Base-by-base conservation (phyloP, 2,113 vertebrate species). In the Trinectes maculatus region DNA sequence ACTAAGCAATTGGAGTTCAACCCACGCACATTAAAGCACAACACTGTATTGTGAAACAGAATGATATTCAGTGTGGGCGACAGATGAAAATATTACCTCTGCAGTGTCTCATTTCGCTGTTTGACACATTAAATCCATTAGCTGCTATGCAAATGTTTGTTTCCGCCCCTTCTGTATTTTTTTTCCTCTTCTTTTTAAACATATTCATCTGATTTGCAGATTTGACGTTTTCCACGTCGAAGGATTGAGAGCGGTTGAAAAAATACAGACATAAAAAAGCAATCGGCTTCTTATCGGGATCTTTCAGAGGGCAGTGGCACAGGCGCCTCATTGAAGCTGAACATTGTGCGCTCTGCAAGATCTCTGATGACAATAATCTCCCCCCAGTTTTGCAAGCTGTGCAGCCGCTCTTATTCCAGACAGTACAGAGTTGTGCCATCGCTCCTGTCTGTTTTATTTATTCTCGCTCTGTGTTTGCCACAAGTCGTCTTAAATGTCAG, bases 401-500 rank as follows among this genome's bases (percentile, higher is more conserved):
- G 73, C 31, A 26, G 28, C 19, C 13, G 24, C 21, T 49, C 5
- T 3, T 18, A 33, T 57, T 79, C 81, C n/a, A 61, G 53, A 48
- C 8, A 15, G 8, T 37, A 24, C 46, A 37, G 79, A 70, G 67
- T 29, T 15, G 48, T 8, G 25, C 16, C 24, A 19, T 70, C 12
- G 6, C 37, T 49, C 22, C 46, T 29, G 19, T 59, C 31, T 44
- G 4, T 73, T 75, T 66, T 53, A 54, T 71, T 61, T 67, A 37
- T 67, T 49, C 25, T 39, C 37, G 19, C 15, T 59, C 39, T 39
- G 18, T 72, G 71, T 82, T 63, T 28, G 21, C 11, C 43, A 74
- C 74, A 69, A 77, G 76, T 84, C 74, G 78, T 39, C 72, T 68
- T 29, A 74, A 81, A 84, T 69, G 59, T 57, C 76, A 88, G 52